A percentile compares a stretch with the other conserved stretches of the same genome.
Conservation (phyloP, 2,797 vertebrate species). For the Gymnothorax javanicus region DNA sequence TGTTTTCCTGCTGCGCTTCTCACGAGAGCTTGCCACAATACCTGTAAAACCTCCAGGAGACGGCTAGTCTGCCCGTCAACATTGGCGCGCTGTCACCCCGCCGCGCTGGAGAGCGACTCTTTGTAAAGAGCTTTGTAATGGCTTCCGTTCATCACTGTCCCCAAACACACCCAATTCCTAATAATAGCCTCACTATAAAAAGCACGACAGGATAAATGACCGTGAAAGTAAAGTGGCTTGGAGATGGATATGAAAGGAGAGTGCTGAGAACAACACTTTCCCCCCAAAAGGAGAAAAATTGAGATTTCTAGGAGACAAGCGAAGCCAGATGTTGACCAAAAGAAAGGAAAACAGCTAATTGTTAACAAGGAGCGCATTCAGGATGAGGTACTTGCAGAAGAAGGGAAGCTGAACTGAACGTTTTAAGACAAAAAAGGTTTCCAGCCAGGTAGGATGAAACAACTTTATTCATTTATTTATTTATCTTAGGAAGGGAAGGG, state of each 20-base stretch:
- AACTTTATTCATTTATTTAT: not conserved
- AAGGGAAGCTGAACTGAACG: not conserved
- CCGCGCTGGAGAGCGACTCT: not conserved
- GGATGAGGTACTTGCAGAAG: not conserved
- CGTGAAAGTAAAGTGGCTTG: constrained; percentile 19
- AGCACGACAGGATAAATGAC: constrained; percentile 50
- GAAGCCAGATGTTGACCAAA: not conserved
- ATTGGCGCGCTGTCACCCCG: not conserved
- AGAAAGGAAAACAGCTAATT: not conserved
- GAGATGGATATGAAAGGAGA: not conserved
- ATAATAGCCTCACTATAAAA: constrained; percentile 56
- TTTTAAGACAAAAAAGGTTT: not conserved
- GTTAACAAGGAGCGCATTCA: not conserved
- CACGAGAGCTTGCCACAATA: not conserved
- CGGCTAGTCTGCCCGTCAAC: not conserved
- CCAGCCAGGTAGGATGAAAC: not conserved
- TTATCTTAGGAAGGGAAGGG: not conserved
- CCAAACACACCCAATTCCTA: constrained; percentile 38
- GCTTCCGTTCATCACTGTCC: constrained; percentile 15
- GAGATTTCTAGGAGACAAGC: not conserved
- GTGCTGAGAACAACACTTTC: too few species aligned
- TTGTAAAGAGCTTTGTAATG: not conserved
- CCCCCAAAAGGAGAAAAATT: not conserved
- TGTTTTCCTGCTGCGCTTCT: not conserved
- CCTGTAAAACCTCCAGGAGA: not conserved